These are phyloP conservation scores for Herpetotheres cachinnans DNA, from an alignment of 2,113 vertebrate genomes.

Conservation along the genomic window DNA sequence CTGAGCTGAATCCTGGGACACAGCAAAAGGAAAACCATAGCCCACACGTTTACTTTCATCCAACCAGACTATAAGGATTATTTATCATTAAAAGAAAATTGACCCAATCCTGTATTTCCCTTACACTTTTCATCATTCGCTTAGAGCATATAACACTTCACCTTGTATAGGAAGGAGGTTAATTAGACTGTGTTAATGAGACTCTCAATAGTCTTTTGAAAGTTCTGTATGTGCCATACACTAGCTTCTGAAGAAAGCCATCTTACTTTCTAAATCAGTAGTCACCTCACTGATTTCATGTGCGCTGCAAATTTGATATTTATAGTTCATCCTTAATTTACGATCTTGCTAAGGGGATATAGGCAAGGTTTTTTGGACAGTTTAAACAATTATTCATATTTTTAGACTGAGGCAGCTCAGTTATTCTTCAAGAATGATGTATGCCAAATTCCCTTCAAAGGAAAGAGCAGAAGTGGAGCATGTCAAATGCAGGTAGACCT, in stretches of 20 bases:
- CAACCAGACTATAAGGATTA: conserved; percentile 47
- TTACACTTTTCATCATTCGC: conserved; percentile 16
- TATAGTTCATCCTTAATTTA: background rate
- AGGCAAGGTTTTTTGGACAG: background rate
- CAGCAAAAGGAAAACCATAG: conserved; percentile 54
- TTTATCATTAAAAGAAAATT: conserved; percentile 40
- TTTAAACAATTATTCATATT: conserved; percentile 6
- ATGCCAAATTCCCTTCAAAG: background rate
- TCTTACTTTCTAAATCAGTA: background rate
- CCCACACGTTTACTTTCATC: conserved; percentile 46
- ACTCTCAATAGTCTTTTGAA: background rate
- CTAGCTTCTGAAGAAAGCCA: background rate
- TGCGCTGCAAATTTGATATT: background rate
- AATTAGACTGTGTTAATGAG: conserved; percentile 24
- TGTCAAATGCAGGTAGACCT: background rate
- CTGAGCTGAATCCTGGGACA: conserved; percentile 59
- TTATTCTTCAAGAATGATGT: background rate
- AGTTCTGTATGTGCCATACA: background rate
- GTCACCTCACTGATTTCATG: background rate
- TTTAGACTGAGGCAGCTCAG: background rate
- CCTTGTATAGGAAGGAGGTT: conserved; percentile 10
- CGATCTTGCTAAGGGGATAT: background rate
- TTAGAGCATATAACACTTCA: background rate
- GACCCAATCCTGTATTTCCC: conserved; percentile 41
- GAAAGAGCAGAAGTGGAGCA: background rate